phyloP scores from a whole-genome alignment of 2,888 invertebrate genomes.

The Acholoe squamosa region DNA sequence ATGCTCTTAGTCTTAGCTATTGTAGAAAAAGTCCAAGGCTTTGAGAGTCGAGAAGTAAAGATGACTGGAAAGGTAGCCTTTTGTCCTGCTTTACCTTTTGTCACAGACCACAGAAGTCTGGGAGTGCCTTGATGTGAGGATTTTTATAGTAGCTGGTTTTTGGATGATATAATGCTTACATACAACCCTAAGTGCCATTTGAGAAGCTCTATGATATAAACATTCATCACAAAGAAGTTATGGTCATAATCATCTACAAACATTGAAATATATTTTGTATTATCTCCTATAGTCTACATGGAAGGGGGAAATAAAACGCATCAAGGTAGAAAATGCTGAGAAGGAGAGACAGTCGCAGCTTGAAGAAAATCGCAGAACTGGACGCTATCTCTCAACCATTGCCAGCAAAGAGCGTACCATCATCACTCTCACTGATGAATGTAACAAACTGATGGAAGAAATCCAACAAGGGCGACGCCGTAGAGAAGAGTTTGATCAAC shows the following conservation, averaged over 20 bases:
- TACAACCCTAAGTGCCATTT: no score
- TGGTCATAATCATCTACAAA: no score
- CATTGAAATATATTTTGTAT: background rate
- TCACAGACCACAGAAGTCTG: no score
- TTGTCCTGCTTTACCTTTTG: no score
- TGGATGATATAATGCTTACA: background rate
- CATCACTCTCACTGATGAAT: background rate
- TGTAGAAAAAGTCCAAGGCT: no score
- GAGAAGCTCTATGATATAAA: no score
- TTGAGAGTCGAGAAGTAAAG: no score
- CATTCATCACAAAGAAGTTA: no score
- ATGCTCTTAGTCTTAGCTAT: no score
- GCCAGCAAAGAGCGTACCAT: slow-evolving; percentile 20
- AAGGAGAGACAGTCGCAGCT: background rate
- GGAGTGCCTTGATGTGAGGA: no score
- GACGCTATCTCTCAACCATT: slow-evolving; percentile 15
- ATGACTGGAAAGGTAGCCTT: no score
- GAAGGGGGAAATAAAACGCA: background rate
- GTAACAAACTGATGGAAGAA: background rate
- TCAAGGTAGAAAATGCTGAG: background rate
- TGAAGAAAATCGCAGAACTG: background rate
- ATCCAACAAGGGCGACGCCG: background rate
- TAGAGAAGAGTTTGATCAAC: background rate
- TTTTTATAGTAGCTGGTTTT: no score
- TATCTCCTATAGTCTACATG: background rate